Conservation (phyloP, 2,797 vertebrate species). For the Varecia variegata region DNA sequence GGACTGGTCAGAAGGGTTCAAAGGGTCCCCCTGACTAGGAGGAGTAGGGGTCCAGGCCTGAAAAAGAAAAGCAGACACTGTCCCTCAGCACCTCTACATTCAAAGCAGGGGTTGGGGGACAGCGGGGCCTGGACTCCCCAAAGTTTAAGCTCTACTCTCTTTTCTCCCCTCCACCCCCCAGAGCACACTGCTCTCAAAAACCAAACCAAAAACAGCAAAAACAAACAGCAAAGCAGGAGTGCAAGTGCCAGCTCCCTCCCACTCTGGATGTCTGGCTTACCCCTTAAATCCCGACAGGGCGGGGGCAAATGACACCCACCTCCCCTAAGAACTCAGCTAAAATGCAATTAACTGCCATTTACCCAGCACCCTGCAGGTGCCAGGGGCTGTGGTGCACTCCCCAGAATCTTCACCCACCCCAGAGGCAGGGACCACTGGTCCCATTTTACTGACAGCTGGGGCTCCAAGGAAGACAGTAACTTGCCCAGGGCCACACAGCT, state of each 20-base stretch:
- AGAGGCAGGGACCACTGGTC: not conserved
- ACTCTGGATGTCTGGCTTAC: not conserved
- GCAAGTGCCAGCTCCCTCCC: not conserved
- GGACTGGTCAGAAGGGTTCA: not conserved
- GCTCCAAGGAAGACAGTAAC: not conserved
- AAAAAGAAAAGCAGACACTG: not conserved
- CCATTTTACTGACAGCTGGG: not conserved
- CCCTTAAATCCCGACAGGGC: not conserved
- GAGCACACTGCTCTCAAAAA: not conserved
- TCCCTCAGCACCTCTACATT: not conserved
- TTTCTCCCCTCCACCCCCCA: not conserved
- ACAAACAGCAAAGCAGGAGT: not conserved
- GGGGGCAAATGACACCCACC: not conserved
- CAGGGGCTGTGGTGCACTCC: not conserved
- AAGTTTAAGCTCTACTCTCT: not conserved
- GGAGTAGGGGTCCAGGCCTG: not conserved
- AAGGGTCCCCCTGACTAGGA: not conserved
- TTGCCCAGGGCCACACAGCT: not conserved
- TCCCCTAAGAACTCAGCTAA: not conserved
- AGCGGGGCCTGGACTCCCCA: not conserved
- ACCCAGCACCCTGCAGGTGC: fast-evolving
- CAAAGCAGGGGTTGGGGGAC: too few species aligned
- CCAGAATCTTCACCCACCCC: not conserved
- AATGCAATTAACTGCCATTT: fast-evolving
- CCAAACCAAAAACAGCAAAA: not conserved